phyloP scores from a whole-genome alignment of 2,888 invertebrate species.

The Alentia gelatinosa region DNA sequence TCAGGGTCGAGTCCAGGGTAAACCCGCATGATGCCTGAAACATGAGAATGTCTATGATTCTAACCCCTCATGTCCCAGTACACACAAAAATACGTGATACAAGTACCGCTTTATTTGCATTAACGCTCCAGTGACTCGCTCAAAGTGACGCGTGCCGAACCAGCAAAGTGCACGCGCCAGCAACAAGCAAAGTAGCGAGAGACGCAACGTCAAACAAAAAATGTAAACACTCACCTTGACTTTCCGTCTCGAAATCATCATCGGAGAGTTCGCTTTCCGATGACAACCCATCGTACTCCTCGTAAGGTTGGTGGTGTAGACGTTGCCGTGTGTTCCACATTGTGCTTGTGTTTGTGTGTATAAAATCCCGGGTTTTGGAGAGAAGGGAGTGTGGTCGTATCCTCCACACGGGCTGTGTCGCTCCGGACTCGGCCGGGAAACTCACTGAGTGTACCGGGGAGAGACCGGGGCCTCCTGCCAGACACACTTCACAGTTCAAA shows the following conservation, averaged over 20 bases:
- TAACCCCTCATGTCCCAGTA: too few species aligned
- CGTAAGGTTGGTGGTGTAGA: not conserved
- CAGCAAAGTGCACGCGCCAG: not conserved
- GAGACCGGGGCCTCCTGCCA: not conserved
- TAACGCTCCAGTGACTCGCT: too few species aligned
- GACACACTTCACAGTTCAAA: constrained; percentile 41
- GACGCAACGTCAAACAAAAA: not conserved
- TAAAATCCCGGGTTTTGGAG: not conserved
- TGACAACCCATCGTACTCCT: constrained; percentile 12
- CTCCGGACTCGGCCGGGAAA: not conserved
- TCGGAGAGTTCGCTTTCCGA: constrained; percentile 36
- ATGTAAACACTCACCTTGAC: not conserved
- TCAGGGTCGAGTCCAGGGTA: too few species aligned
- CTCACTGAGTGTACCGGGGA: not conserved
- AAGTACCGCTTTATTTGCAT: too few species aligned
- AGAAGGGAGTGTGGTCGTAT: not conserved
- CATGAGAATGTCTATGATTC: too few species aligned
- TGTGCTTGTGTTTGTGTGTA: not conserved
- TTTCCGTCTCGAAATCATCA: constrained; percentile 38
- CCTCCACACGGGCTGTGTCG: not conserved
- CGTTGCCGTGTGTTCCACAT: not conserved
- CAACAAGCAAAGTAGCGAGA: not conserved
- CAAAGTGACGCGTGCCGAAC: not conserved
- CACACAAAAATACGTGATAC: too few species aligned
- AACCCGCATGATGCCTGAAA: too few species aligned